phyloP scores from a whole-genome alignment of 2,888 invertebrate species.

The Oscheius sp. region DNA sequence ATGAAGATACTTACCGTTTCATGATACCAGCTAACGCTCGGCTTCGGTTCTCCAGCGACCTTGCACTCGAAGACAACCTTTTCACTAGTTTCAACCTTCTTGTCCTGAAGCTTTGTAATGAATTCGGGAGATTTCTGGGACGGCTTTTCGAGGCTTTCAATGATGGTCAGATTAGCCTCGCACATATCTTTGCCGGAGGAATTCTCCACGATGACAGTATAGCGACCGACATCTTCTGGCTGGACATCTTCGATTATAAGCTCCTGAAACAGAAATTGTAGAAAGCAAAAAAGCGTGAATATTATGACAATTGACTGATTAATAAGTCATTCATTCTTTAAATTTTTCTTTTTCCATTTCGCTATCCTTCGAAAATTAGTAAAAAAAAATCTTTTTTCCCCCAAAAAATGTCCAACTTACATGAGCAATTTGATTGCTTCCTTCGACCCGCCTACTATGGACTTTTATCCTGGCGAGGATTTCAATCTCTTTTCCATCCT shows the following conservation, averaged over 20 bases:
- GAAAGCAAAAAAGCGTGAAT: too few relatives aligned
- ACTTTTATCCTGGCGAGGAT: slow-evolving; percentile 70
- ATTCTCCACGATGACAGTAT: slow-evolving; percentile 68
- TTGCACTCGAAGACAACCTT: slow-evolving; percentile 76
- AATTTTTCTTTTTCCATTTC: too few relatives aligned
- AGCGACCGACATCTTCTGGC: slow-evolving; percentile 68
- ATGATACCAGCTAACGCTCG: slow-evolving; percentile 77
- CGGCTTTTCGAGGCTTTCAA: slow-evolving; percentile 61
- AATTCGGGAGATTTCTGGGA: slow-evolving; percentile 61
- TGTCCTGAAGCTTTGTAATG: slow-evolving; percentile 59
- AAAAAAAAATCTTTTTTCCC: not conserved
- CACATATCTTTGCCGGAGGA: slow-evolving; percentile 64
- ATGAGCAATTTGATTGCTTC: slow-evolving; percentile 38
- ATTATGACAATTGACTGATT: not conserved
- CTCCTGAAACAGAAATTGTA: too few relatives aligned
- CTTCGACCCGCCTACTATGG: slow-evolving; percentile 58
- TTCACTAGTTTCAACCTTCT: slow-evolving; percentile 56
- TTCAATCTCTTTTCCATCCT: slow-evolving; percentile 69
- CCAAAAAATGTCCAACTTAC: slow-evolving; percentile 6
- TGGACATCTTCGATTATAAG: slow-evolving; percentile 67
- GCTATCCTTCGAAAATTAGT: too few relatives aligned
- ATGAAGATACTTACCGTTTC: slow-evolving; percentile 75
- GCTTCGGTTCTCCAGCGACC: slow-evolving; percentile 61
- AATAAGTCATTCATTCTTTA: too few relatives aligned
- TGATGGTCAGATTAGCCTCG: slow-evolving; percentile 64